Evolutionary conservation across 2,797 vertebrate species (phyloP).

Genomic region (Sebastes alutus): DNA sequence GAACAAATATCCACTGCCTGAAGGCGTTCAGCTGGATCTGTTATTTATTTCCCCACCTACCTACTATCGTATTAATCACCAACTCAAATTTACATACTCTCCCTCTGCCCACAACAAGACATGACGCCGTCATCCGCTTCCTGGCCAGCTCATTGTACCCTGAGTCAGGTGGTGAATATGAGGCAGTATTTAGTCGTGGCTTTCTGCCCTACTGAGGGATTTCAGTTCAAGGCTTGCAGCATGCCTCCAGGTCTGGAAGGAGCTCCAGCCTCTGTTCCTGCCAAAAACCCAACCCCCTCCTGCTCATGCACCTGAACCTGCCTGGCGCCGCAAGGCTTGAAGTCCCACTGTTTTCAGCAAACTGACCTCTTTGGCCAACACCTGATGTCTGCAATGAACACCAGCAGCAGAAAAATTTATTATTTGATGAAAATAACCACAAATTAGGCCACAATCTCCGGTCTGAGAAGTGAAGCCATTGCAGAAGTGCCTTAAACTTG

Average conservation of each 20-base stretch:
- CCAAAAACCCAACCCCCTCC: conserved; percentile 48
- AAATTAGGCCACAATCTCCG: not conserved
- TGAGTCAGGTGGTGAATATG: conserved; percentile 27
- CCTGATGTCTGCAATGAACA: conserved; percentile 33
- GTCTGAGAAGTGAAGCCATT: not conserved
- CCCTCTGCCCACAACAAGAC: not conserved
- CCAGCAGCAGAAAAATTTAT: not conserved
- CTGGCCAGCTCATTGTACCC: conserved; percentile 1
- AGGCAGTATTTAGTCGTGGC: conserved; percentile 26
- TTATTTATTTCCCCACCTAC: conserved; percentile 9
- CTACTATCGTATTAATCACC: conserved; percentile 31
- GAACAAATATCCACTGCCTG: conserved; percentile 28
- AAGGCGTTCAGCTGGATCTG: conserved; percentile 28
- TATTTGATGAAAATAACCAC: not conserved
- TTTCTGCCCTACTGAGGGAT: not conserved
- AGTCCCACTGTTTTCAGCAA: conserved; percentile 39
- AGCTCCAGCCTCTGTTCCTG: conserved; percentile 25
- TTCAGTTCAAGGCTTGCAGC: conserved; percentile 22
- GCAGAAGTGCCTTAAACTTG: not conserved
- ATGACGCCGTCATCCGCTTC: not conserved
- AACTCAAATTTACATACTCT: conserved; percentile 3
- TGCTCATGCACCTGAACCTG: conserved; percentile 50
- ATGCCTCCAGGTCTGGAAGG: conserved; percentile 33
- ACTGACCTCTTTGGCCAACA: conserved; percentile 44
- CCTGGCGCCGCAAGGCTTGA: conserved; percentile 2